phyloP scores from a whole-genome alignment of 2,797 vertebrate genomes.

The Natrix natrix region DNA sequence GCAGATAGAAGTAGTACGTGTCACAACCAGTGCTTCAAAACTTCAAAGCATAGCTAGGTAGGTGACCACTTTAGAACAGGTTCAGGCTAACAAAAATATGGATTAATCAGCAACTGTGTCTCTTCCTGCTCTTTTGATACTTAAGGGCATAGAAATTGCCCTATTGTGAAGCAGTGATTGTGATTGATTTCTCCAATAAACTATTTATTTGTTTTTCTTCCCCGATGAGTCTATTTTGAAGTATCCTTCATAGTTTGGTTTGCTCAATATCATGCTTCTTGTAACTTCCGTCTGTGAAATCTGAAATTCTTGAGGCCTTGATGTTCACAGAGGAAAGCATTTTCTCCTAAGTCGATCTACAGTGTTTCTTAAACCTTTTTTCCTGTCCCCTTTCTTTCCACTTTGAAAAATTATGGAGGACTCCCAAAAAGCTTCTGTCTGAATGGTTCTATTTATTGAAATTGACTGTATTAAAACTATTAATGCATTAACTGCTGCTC shows the following conservation, averaged over 20 bases:
- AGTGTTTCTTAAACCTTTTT: neutral
- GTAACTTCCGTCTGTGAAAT: neutral
- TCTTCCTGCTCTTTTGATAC: neutral
- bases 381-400: neutral
- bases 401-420: neutral
- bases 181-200: neutral
- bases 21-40: neutral
- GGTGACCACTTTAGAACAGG: neutral
- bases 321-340: neutral
- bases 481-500: neutral
- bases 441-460: neutral
- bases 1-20: neutral
- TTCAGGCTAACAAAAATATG: neutral
- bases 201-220: too few species aligned
- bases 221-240: neutral
- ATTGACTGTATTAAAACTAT: neutral
- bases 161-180: neutral
- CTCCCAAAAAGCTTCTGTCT: neutral
- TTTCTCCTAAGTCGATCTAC: neutral
- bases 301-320: neutral
- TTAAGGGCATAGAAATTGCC: neutral
- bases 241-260: neutral
- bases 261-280: neutral
- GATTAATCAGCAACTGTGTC: neutral
- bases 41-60: neutral